A percentile compares a stretch with the other conserved stretches of the same genome.
Evolutionary conservation across 2,113 vertebrate species (phyloP).

Genomic region (Ictalurus furcatus): DNA sequence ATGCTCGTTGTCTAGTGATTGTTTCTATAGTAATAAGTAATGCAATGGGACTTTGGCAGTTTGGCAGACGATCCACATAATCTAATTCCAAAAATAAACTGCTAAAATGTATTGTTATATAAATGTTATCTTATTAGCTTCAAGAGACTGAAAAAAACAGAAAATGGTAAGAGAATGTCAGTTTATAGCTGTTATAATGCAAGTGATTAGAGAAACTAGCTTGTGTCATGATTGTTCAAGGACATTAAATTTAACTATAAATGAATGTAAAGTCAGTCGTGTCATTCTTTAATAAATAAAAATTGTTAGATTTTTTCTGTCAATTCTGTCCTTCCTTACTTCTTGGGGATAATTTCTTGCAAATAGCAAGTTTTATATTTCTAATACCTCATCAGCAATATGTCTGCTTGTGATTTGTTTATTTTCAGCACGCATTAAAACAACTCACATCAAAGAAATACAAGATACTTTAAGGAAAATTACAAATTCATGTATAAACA

Average conservation of each 20-base stretch:
- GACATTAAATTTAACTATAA: background rate
- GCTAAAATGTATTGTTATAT: background rate
- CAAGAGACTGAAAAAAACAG: background rate
- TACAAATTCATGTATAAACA: background rate
- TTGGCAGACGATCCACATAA: background rate
- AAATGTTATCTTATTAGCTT: background rate
- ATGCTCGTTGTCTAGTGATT: background rate
- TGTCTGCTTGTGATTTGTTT: background rate
- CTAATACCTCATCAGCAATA: background rate
- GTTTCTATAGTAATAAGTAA: background rate
- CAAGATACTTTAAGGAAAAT: background rate
- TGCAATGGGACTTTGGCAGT: background rate
- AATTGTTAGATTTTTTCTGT: background rate
- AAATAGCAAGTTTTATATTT: background rate
- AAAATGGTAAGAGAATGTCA: background rate
- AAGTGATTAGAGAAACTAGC: background rate
- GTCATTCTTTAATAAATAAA: background rate
- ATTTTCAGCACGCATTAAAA: slow-evolving; percentile 11
- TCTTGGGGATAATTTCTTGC: background rate
- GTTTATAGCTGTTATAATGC: background rate
- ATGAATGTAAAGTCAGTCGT: background rate
- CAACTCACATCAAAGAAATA: background rate
- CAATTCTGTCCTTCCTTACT: background rate
- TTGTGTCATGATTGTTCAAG: background rate
- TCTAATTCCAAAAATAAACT: background rate